Evolutionary conservation across 2,888 invertebrate species (phyloP).

Genomic region (Meghimatium bilineatum): DNA sequence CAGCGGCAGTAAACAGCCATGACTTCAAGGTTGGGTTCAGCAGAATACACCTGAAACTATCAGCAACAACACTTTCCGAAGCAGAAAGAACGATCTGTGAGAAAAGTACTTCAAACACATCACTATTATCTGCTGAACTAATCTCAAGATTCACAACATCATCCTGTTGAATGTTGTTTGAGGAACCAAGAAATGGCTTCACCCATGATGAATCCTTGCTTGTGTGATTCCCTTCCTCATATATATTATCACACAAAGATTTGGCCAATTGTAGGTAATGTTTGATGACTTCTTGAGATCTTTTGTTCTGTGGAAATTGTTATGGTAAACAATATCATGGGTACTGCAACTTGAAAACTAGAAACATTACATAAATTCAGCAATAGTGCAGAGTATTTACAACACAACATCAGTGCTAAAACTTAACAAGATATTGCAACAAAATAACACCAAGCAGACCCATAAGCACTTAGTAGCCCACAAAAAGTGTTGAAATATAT

Average conservation of each 20-base stretch:
- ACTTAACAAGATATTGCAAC: not conserved
- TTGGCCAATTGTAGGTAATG: not conserved
- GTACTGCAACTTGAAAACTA: too few species aligned
- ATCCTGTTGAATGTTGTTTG: not conserved
- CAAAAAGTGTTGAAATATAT: too few species aligned
- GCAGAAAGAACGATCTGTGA: not conserved
- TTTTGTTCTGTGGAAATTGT: not conserved
- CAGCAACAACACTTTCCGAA: not conserved
- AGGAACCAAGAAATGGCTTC: not conserved
- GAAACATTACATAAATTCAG: not conserved
- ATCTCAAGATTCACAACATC: not conserved
- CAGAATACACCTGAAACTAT: slow-evolving; percentile 3
- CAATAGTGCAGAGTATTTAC: not conserved
- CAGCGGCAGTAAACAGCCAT: not conserved
- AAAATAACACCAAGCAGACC: too few species aligned
- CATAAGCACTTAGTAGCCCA: too few species aligned
- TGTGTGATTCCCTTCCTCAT: not conserved
- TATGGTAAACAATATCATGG: not conserved
- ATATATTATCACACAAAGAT: not conserved
- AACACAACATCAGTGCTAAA: not conserved
- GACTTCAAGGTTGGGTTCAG: slow-evolving; percentile 1
- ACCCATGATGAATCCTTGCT: not conserved
- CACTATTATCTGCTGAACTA: not conserved
- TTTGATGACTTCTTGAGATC: not conserved
- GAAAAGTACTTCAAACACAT: slow-evolving; percentile 14